Evolutionary conservation across 1,140 invertebrate genomes (phyloP).

Genomic region (Homarus americanus): DNA sequence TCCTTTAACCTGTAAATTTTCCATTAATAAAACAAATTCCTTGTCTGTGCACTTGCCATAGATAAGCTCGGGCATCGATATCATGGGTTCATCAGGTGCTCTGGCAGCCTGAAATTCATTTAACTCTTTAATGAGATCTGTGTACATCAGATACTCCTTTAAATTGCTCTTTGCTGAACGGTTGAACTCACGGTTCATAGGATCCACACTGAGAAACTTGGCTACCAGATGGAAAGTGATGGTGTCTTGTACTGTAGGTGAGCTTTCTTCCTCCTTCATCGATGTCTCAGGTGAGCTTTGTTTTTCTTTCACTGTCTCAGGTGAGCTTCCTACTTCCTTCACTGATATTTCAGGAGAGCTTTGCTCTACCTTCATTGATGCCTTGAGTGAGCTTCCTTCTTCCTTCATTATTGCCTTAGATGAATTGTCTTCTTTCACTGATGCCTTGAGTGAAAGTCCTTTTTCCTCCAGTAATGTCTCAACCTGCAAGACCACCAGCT

Average conservation of each 20-base stretch:
- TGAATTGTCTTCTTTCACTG: not conserved
- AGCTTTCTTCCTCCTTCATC: too few species aligned
- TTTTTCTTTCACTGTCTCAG: not conserved
- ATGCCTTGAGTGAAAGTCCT: not conserved
- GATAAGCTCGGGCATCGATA: conserved; percentile 20
- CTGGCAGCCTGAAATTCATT: conserved; percentile 25
- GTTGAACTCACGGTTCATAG: not conserved
- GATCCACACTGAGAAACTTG: conserved; percentile 10
- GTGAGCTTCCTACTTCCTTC: not conserved
- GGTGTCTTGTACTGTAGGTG: not conserved
- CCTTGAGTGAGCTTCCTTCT: not conserved
- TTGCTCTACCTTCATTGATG: too few species aligned
- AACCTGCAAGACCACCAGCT: conserved; percentile 23
- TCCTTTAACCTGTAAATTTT: conserved; percentile 12
- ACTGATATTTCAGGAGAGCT: too few species aligned
- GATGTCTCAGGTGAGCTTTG: too few species aligned
- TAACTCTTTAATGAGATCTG: not conserved
- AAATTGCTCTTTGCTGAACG: not conserved
- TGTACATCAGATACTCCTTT: conserved; percentile 27
- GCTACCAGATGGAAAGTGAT: conserved; percentile 1
- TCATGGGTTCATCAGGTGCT: not conserved
- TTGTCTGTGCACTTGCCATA: not conserved
- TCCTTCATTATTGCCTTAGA: not conserved
- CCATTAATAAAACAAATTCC: conserved; percentile 35
- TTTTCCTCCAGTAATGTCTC: not conserved